Evolutionary conservation across 92 coral and sea anemone species (phyloP).

Genomic region (Epizoanthus scotinus): DNA sequence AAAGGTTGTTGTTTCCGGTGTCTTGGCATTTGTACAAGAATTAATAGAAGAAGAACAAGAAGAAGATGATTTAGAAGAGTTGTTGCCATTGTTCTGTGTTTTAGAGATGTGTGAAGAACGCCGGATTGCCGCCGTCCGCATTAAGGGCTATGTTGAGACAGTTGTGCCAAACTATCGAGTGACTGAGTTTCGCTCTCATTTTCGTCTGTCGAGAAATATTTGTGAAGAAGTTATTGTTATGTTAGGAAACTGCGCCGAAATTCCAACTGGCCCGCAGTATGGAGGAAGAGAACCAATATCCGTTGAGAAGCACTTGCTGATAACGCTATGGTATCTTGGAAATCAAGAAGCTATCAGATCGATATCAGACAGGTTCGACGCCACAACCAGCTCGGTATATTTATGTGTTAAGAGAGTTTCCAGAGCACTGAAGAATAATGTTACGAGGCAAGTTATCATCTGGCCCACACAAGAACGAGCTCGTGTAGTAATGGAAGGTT

Average conservation of each 20-base stretch:
- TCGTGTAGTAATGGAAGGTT: constrained; percentile 2
- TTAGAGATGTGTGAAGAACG: too few species aligned
- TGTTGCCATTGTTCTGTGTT: too few species aligned
- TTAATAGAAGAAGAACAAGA: too few species aligned
- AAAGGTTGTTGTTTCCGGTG: too few species aligned
- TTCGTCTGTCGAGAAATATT: constrained; percentile 37
- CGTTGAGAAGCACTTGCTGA: constrained; percentile 31
- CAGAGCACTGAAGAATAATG: constrained; percentile 23
- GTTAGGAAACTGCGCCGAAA: constrained; percentile 37
- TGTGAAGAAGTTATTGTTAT: constrained; percentile 36
- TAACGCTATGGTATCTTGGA: background rate
- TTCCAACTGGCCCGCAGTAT: constrained; percentile 6
- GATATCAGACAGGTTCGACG: constrained; percentile 20
- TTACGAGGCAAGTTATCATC: constrained; percentile 26
- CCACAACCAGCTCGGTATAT: constrained; percentile 37
- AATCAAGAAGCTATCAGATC: constrained; percentile 1
- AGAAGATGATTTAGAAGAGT: too few species aligned
- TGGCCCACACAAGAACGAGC: constrained; percentile 39
- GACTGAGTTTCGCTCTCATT: constrained; percentile 41
- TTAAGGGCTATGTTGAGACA: too few species aligned
- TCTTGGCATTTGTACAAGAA: too few species aligned
- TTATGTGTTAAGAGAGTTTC: constrained; percentile 27
- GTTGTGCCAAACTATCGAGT: too few species aligned
- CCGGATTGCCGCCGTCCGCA: too few species aligned
- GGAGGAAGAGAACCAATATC: constrained; percentile 28